Percentiles rank a stretch among this genome's conserved stretches.
These are phyloP conservation scores for Salmo trutta DNA, from an alignment of 2,797 vertebrate species.

Conservation along the genomic window DNA sequence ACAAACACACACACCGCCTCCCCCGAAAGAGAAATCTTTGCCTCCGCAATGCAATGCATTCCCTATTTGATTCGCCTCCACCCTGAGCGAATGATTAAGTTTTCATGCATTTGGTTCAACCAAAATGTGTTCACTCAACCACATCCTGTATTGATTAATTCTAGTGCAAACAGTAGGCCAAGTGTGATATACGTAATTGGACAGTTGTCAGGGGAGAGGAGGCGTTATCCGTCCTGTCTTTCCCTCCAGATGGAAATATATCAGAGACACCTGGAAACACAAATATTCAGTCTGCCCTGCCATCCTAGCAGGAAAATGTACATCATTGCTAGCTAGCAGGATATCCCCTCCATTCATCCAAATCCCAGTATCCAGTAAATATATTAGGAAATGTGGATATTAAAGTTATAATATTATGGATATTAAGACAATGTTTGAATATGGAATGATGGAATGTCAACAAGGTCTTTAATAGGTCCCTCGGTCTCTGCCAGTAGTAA, in stretches of 20 bases:
- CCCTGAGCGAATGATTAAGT: conserved; percentile 94
- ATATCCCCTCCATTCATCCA: conserved; percentile 26
- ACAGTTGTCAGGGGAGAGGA: conserved; percentile 93
- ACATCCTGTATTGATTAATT: conserved; percentile 99
- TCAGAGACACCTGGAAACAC: conserved; percentile 86
- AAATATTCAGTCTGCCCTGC: conserved; percentile 69
- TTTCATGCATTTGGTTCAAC: conserved; percentile 98
- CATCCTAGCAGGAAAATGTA: conserved; percentile 28
- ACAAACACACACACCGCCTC: not conserved
- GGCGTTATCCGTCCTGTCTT: conserved; percentile 78
- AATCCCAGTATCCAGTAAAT: not conserved
- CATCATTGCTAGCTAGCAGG: conserved; percentile 23
- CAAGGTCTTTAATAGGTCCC: too few species aligned
- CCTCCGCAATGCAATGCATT: conserved; percentile 58
- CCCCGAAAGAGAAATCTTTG: conserved; percentile 21
- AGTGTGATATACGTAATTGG: conserved; percentile 98
- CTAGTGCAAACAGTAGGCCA: conserved; percentile 95
- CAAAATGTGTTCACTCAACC: conserved; percentile 98
- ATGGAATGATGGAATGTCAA: too few species aligned
- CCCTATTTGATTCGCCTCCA: conserved; percentile 89
- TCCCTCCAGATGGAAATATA: conserved; percentile 66
- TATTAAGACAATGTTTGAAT: too few species aligned
- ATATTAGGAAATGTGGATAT: not conserved
- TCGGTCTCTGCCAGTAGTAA: not conserved
- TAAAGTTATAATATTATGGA: not conserved